A percentile compares a stretch with the other conserved stretches of the same genome.
Conservation (phyloP, 1,140 invertebrate genomes). For the Drosophila equinoxialis region DNA sequence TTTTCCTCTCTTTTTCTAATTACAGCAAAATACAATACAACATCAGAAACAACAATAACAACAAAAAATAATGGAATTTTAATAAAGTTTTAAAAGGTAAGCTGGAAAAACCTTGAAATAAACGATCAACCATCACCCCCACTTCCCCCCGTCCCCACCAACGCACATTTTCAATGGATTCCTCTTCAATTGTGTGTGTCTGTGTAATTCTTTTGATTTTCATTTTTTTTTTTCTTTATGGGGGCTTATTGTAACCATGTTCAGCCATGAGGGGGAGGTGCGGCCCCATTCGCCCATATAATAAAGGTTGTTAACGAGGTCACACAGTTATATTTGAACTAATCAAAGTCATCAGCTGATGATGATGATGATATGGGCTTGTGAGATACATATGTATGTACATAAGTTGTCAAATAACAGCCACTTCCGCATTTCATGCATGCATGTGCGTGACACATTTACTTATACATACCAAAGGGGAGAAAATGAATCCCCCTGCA, state of each 20-base stretch:
- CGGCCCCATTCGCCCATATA: slow-evolving; percentile 31
- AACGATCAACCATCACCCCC: not conserved
- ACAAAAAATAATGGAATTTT: slow-evolving; percentile 74
- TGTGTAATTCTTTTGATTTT: slow-evolving; percentile 8
- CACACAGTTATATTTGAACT: slow-evolving; percentile 25
- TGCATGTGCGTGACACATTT: slow-evolving; percentile 39
- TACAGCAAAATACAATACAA: slow-evolving; percentile 58
- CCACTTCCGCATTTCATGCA: slow-evolving; percentile 29
- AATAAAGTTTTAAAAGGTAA: slow-evolving; percentile 70
- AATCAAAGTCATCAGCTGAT: slow-evolving; percentile 1
- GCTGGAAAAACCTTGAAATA: slow-evolving; percentile 18
- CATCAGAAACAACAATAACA: slow-evolving; percentile 19
- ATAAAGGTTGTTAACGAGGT: slow-evolving; percentile 69
- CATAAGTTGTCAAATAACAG: not conserved
- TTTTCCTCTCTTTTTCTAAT: slow-evolving; percentile 45
- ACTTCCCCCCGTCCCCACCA: not conserved
- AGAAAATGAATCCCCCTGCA: slow-evolving; percentile 23
- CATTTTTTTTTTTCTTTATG: slow-evolving; percentile 3
- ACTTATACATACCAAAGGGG: slow-evolving; percentile 6
- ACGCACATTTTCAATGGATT: not conserved
- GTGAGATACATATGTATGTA: not conserved
- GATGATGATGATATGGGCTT: slow-evolving; percentile 4
- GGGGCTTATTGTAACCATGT: slow-evolving; percentile 16
- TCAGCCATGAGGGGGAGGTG: slow-evolving; percentile 26
- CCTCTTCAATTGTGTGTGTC: not conserved